These are phyloP conservation scores for Eilema caniola DNA, from an alignment of 2,888 invertebrate genomes.

Conservation along the genomic window DNA sequence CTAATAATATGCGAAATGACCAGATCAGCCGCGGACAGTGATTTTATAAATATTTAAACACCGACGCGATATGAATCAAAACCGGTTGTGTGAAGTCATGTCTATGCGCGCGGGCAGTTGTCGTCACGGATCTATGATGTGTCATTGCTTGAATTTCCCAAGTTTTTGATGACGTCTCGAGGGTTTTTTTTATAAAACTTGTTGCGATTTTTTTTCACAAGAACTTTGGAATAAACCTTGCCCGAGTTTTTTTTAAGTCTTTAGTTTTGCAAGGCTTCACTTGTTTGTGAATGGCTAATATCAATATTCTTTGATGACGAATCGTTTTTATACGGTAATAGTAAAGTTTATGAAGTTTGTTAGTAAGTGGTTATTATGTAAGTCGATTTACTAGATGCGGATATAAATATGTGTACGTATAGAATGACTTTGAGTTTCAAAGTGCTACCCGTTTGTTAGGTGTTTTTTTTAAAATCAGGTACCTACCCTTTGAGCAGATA, in stretches of 20 bases:
- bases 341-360: not conserved
- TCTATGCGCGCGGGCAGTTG: slow-evolving; percentile 30
- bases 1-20: slow-evolving; percentile 25
- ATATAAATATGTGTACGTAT: not conserved
- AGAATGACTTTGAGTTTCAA: not conserved
- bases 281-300: slow-evolving; percentile 15
- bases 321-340: not conserved
- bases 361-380: slow-evolving; percentile 2
- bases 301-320: not conserved
- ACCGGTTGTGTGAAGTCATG: slow-evolving; percentile 47
- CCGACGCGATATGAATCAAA: slow-evolving; percentile 45
- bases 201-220: slow-evolving; percentile 23
- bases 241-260: slow-evolving; percentile 25
- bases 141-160: slow-evolving; percentile 52
- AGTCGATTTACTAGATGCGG: not conserved
- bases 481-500: not conserved
- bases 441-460: not conserved
- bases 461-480: not conserved
- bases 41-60: slow-evolving; percentile 40
- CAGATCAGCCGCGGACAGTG: slow-evolving; percentile 29
- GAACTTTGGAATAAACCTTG: slow-evolving; percentile 29
- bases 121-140: slow-evolving; percentile 53
- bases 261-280: slow-evolving; percentile 29
- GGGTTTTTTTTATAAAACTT: slow-evolving; percentile 44
- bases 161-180: slow-evolving; percentile 49